Base-by-base conservation (phyloP, 2,113 vertebrate species). In the Isurus oxyrinchus region DNA sequence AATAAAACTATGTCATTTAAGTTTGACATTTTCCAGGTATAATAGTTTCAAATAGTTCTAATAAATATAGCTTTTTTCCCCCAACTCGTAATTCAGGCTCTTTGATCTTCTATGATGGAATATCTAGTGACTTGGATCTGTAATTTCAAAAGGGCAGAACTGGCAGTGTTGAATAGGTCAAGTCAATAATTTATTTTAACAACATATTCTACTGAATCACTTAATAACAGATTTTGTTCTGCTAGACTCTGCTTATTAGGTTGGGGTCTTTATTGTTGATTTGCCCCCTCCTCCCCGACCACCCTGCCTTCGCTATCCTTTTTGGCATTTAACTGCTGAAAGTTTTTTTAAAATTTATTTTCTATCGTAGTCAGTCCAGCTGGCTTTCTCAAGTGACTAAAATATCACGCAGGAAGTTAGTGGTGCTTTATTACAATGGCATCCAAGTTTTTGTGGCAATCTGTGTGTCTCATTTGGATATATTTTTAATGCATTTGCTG, bases 301-400 rank as follows among this genome's bases (percentile, higher is more conserved):
- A 11, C 35, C 27, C 69, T 72, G 5, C 69, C 69, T 23, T 23
- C 7, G 31, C 11, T 7, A n/a, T 63, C 3, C 61, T 66, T 94
- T 53, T 4, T 44, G 61, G 19, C 0, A 35, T 25, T 27, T 72
- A 23, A 49, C 44, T 72, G 66, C 40, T 16, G n/a, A 66, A n/a
- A 93, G 35, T 53, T 55, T 95, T 14, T 31, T 53, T 16, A 13
- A 27, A 35, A 35, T 72, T 53, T 72, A 19, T 35, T 72, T 72
- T 95, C 49, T 44, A 94, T 63, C 63, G 35, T 55, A 7, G 19
- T 27, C 69, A 31, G 10, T 35, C 49, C 94, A 95, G 94, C 94
- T 95, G 94, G 66, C 35, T 72, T 95, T 72, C 67, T 63, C 27
- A 69, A 95, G 94, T 72, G 67, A 69, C 49, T 69, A 35, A 72